Percentiles rank a stretch among this genome's conserved stretches.
Conservation (phyloP, 2,113 vertebrate genomes). For the Chelonoidis abingdonii region DNA sequence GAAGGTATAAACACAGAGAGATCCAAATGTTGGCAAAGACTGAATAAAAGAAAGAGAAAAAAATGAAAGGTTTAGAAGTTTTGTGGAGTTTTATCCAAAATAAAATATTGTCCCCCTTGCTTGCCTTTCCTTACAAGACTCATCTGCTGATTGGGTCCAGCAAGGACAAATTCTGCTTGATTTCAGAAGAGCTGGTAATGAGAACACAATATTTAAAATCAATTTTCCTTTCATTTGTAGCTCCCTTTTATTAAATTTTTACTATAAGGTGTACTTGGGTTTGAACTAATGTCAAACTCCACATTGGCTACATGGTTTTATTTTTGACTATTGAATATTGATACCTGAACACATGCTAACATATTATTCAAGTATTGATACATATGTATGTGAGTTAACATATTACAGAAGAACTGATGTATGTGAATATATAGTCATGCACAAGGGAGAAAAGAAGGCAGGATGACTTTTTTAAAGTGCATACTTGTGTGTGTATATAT, state of each 20-base stretch:
- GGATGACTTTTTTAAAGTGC: not conserved
- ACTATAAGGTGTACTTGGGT: not conserved
- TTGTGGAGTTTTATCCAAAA: not conserved
- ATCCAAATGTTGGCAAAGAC: not conserved
- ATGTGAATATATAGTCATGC: not conserved
- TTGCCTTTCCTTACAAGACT: not conserved
- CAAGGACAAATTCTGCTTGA: not conserved
- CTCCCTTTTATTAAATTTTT: not conserved
- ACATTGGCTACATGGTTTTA: not conserved
- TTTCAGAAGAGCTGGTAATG: not conserved
- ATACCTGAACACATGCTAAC: not conserved
- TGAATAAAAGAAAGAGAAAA: not conserved
- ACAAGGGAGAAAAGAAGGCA: not conserved
- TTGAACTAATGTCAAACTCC: not conserved
- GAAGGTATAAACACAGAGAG: not conserved
- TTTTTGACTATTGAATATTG: not conserved
- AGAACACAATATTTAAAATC: not conserved
- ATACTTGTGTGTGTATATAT: not conserved
- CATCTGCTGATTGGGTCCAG: accelerated
- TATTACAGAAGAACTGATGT: not conserved
- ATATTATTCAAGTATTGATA: not conserved
- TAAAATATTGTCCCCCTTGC: accelerated
- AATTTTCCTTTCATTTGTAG: not conserved
- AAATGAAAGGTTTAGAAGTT: not conserved
- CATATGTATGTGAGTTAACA: not conserved